Base-by-base conservation (phyloP, 2,888 invertebrate species). In the Parasteatoda lunata region DNA sequence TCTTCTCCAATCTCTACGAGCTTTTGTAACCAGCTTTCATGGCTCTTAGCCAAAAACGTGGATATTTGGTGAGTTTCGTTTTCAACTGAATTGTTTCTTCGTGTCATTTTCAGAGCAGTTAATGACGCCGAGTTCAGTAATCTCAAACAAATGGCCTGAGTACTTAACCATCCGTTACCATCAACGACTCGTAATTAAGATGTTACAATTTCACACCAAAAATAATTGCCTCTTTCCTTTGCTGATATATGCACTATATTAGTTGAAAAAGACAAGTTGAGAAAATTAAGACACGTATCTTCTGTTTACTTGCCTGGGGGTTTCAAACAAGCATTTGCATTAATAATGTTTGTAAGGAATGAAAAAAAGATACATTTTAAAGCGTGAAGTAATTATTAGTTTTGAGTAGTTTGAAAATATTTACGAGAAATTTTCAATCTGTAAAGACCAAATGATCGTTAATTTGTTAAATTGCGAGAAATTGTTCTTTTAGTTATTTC, bases 11-110 rank as follows among this genome's bases (percentile, higher is more conserved):
- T 68, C 54, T 52, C 54, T 71, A 72, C 54, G 54, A 7, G 9
- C 66, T 52, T 77, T 72, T 52, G 13, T 72, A 47, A 4, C 9
- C 45, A 13, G 59, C 59, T 75, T 54, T 49, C 15, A 77, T 84
- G 83, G 77, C 83, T 15, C 4, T n/a, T 15, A 52, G 70, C 77
- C 77, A 84, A 84, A 15, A 77, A 65, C 51, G 30, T 3, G 30
- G 51, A 77, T 11, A 59, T 59, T 68, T 52, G 52, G 49, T 47
- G 49, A 48, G 64, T 71, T 69, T 79, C 54, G 47, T 54, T 59
- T n/a, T 47, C 70, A 48, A 69, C 68, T 15, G 69, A n/a, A 54
- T 54, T 59, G 52, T 45, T 52, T 11, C 52, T 47, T 59, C 7
- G 52, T 54, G 77, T 51, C 77, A 59, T 69, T 69, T 78, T 6